phyloP scores from a whole-genome alignment of 2,113 vertebrate species.

The Synchiropus splendidus region DNA sequence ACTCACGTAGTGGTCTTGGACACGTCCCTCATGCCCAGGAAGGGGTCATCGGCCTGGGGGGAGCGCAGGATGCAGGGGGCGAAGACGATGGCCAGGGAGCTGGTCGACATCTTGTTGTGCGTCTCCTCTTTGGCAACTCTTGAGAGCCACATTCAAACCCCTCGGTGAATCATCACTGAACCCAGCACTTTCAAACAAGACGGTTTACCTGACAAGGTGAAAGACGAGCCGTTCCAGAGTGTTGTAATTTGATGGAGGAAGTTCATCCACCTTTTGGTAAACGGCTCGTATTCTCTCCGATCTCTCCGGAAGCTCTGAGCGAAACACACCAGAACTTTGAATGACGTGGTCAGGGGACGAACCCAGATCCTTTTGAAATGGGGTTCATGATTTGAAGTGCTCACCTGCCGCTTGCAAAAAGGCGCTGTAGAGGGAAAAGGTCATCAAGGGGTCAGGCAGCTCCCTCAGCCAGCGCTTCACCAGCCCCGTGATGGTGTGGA shows the following conservation, averaged over 20 bases:
- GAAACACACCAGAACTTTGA: slow-evolving; percentile 3
- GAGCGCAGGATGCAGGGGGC: slow-evolving; percentile 89
- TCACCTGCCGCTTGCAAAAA: slow-evolving; percentile 80
- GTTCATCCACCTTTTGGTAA: slow-evolving; percentile 82
- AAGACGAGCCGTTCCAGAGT: slow-evolving; percentile 88
- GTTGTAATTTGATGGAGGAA: slow-evolving; percentile 78
- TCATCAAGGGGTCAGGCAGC: slow-evolving; percentile 91
- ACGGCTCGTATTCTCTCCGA: slow-evolving; percentile 79
- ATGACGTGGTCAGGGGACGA: background rate
- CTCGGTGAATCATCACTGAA: too few species aligned
- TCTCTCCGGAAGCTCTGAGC: slow-evolving; percentile 80
- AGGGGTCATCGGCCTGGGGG: slow-evolving; percentile 76
- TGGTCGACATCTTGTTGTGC: slow-evolving; percentile 87
- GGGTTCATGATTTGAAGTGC: too few species aligned
- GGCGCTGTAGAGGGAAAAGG: slow-evolving; percentile 82
- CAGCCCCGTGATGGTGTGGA: slow-evolving; percentile 87
- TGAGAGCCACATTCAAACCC: slow-evolving; percentile 2
- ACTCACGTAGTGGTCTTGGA: slow-evolving; percentile 87
- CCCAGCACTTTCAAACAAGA: background rate
- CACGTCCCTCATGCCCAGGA: slow-evolving; percentile 88
- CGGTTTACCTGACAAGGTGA: slow-evolving; percentile 85
- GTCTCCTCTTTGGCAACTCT: slow-evolving; percentile 87
- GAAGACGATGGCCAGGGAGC: slow-evolving; percentile 87
- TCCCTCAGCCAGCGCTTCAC: slow-evolving; percentile 93
- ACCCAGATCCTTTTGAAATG: too few species aligned